Percentiles rank a stretch among this genome's conserved stretches.
Evolutionary conservation across 2,797 vertebrate species (phyloP).

Genomic region (Coregonus sp.): DNA sequence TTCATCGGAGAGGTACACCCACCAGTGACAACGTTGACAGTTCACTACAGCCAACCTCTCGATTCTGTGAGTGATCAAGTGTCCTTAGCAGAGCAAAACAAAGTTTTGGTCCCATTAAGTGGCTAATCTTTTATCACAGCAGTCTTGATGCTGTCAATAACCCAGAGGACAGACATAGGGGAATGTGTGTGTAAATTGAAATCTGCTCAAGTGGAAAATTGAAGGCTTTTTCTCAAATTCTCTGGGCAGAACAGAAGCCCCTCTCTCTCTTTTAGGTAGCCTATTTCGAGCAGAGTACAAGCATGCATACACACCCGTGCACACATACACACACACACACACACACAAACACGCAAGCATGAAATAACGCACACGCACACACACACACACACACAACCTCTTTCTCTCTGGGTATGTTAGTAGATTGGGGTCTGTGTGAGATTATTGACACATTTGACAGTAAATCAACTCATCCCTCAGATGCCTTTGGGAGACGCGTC

Average conservation of each 20-base stretch:
- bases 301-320: not conserved
- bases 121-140: constrained; percentile 61
- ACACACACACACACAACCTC: constrained; percentile 38
- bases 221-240: constrained; percentile 60
- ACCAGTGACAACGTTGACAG: not conserved
- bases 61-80: not conserved
- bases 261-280: constrained; percentile 38
- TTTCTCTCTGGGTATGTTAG: constrained; percentile 28
- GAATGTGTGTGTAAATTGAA: constrained; percentile 32
- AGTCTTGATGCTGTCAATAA: constrained; percentile 61
- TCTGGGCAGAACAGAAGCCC: constrained; percentile 42
- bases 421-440: constrained; percentile 54
- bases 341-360: no score
- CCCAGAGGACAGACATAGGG: constrained; percentile 52
- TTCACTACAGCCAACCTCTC: not conserved
- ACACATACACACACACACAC: not conserved
- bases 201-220: constrained; percentile 37
- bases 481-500: constrained; percentile 23
- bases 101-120: constrained; percentile 30
- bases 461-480: constrained; percentile 72
- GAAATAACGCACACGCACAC: not conserved
- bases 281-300: constrained; percentile 30
- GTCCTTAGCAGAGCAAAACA: constrained; percentile 45
- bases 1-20: not conserved
- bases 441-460: constrained; percentile 68